phyloP scores from a whole-genome alignment of 2,113 vertebrate species.

The Procavia capensis region DNA sequence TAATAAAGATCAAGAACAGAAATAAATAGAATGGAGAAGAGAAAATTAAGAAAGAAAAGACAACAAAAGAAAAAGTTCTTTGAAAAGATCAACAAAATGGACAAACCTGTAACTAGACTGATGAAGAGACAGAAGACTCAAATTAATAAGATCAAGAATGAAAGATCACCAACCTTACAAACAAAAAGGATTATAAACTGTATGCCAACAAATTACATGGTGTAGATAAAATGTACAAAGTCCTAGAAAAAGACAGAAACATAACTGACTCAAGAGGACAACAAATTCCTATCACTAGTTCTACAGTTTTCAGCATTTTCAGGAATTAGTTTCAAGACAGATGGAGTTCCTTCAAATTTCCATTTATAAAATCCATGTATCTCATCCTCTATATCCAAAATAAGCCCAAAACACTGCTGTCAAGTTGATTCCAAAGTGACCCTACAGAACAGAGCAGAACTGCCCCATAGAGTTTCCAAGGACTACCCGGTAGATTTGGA shows the following conservation, averaged over 20 bases:
- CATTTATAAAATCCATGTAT: not conserved
- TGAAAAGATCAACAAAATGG: not conserved
- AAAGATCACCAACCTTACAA: not conserved
- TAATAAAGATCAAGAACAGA: not conserved
- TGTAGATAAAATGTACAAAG: constrained; percentile 1
- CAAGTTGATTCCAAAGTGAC: too few species aligned
- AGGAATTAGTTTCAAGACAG: not conserved
- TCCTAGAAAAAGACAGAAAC: constrained; percentile 37
- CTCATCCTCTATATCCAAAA: not conserved
- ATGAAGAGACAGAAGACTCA: not conserved
- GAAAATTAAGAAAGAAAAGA: too few species aligned
- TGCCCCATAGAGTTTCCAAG: too few species aligned
- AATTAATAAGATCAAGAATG: not conserved
- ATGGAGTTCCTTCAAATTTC: not conserved
- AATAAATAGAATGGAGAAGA: constrained; percentile 6
- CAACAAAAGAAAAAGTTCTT: not conserved
- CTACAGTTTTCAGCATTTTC: constrained; percentile 21
- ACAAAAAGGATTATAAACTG: not conserved
- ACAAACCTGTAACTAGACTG: not conserved
- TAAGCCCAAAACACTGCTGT: too few species aligned
- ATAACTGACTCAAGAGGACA: constrained; percentile 20
- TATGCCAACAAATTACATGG: not conserved
- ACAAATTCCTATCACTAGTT: not conserved
- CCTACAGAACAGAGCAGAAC: too few species aligned
- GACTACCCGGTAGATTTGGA: too few species aligned